These are phyloP conservation scores for Tympanoctomys barrerae DNA, from an alignment of 2,797 vertebrate genomes.

Conservation along the genomic window DNA sequence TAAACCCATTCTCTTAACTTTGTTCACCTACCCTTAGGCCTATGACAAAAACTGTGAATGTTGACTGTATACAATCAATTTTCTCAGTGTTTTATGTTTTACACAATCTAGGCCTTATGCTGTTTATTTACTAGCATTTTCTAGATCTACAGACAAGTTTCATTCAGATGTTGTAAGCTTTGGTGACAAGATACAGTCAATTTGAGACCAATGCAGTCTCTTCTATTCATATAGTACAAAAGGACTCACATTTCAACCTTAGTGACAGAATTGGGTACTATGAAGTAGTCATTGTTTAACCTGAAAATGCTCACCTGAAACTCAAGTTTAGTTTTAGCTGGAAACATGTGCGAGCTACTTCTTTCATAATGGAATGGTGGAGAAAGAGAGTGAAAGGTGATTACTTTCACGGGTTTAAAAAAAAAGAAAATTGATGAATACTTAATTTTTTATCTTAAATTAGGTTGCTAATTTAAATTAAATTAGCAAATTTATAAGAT, in stretches of 20 bases:
- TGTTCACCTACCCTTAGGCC: not conserved
- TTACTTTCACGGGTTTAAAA: not conserved
- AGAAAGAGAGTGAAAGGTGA: not conserved
- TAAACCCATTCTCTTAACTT: slow-evolving; percentile 7
- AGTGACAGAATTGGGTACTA: not conserved
- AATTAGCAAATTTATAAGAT: not conserved
- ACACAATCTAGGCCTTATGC: not conserved
- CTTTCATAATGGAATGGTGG: not conserved
- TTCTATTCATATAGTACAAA: not conserved
- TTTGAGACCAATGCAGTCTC: not conserved
- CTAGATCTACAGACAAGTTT: not conserved
- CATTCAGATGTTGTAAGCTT: slow-evolving; percentile 15
- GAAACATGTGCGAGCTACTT: not conserved
- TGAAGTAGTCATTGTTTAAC: not conserved
- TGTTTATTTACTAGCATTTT: slow-evolving; percentile 27
- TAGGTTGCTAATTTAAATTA: not conserved
- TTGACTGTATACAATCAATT: not conserved
- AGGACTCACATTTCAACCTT: not conserved
- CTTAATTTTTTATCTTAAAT: not conserved
- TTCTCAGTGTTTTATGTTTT: slow-evolving; percentile 44
- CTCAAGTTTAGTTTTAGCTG: not conserved
- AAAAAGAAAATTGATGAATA: not conserved
- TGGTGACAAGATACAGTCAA: not conserved
- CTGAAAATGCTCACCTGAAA: not conserved
- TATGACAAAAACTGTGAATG: not conserved